Evolutionary conservation across 2,888 invertebrate genomes (phyloP).

Genomic region (Xiphydria camelus): DNA sequence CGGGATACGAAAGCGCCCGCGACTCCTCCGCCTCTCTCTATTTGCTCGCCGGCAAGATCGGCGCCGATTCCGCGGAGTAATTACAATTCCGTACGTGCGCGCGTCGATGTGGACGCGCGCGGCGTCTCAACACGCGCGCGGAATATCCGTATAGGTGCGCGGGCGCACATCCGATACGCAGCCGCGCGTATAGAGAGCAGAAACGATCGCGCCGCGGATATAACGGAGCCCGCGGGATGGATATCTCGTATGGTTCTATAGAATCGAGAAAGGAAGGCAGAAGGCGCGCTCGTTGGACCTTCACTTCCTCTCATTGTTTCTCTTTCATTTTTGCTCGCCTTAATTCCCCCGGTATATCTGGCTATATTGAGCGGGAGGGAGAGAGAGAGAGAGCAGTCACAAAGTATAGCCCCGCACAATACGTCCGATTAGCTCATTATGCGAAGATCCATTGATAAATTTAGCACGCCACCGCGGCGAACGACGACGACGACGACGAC

Average conservation of each 20-base stretch:
- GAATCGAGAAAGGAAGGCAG: constrained; percentile 20
- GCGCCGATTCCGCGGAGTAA: constrained; percentile 8
- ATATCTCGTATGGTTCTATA: not conserved
- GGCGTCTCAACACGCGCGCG: too few relatives aligned
- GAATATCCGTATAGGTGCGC: too few relatives aligned
- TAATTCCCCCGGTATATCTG: constrained; percentile 27
- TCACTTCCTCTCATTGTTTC: constrained; percentile 56
- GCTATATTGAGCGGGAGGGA: too few relatives aligned
- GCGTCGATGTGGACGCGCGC: too few relatives aligned
- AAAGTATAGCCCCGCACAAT: constrained; percentile 27
- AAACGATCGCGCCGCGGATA: too few relatives aligned
- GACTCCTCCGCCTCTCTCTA: constrained; percentile 1
- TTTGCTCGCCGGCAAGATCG: not conserved
- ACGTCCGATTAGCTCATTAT: constrained; percentile 53
- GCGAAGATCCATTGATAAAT: constrained; percentile 51
- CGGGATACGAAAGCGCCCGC: too few relatives aligned
- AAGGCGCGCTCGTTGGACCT: constrained; percentile 54
- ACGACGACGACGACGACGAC: constrained; percentile 1
- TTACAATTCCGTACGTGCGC: constrained; percentile 16
- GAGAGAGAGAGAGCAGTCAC: constrained; percentile 16
- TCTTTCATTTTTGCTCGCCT: constrained; percentile 28
- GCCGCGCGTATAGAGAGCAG: too few relatives aligned
- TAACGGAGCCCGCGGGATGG: constrained; percentile 1
- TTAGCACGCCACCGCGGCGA: constrained; percentile 32
- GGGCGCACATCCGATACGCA: too few relatives aligned